Evolutionary conservation across 2,797 vertebrate genomes (phyloP).

Genomic region (Gymnoscopelus microlampas): DNA sequence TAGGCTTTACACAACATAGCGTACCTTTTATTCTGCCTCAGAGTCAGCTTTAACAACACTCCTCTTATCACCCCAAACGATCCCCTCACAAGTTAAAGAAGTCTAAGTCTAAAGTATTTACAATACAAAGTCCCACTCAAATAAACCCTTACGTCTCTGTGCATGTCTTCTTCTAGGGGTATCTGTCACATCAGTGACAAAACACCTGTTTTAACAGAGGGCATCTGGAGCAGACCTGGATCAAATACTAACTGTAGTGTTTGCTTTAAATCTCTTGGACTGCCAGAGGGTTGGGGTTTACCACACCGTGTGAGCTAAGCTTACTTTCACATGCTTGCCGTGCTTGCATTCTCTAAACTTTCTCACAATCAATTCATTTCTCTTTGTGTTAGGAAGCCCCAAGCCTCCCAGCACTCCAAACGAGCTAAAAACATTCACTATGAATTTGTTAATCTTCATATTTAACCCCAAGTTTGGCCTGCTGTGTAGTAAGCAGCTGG

Average conservation of each 20-base stretch:
- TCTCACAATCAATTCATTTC: conserved; percentile 21
- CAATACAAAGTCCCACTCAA: conserved; percentile 37
- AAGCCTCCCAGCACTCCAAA: no score
- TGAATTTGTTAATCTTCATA: not conserved
- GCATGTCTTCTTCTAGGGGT: no score
- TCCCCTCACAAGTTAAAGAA: conserved; percentile 56
- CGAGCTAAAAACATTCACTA: no score
- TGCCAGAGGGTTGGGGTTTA: conserved; percentile 3
- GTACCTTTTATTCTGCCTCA: conserved; percentile 30
- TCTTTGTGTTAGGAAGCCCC: no score
- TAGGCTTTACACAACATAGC: no score
- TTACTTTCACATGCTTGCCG: conserved; percentile 2
- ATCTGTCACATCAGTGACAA: conserved; percentile 14
- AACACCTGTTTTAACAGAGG: conserved; percentile 2
- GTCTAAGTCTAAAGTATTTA: conserved; percentile 66
- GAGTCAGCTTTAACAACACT: conserved; percentile 40
- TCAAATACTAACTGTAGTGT: not conserved
- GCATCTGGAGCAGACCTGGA: not conserved
- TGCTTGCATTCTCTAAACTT: conserved; percentile 22
- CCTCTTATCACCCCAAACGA: conserved; percentile 9
- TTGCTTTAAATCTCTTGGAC: not conserved
- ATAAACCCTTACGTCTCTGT: conserved; percentile 1
- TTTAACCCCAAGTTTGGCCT: conserved; percentile 2
- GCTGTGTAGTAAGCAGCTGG: conserved; percentile 37
- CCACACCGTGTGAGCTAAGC: conserved; percentile 29